Conservation (phyloP, 2,797 vertebrate genomes). For the Etheostoma perlongum region DNA sequence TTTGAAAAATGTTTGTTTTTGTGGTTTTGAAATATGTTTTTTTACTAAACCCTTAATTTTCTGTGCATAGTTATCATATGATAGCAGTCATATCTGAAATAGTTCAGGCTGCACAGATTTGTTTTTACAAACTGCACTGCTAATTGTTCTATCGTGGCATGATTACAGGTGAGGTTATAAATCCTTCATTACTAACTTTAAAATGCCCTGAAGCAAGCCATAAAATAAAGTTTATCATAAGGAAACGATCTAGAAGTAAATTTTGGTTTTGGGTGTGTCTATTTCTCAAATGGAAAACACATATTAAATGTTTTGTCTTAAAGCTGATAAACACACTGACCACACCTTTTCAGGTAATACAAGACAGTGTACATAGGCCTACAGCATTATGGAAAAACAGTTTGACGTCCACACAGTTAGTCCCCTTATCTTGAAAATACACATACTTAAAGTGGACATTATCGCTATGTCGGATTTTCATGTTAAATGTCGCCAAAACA, state of each 20-base stretch:
- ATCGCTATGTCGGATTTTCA: too few species aligned
- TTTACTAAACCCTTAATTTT: too few species aligned
- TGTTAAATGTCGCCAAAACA: too few species aligned
- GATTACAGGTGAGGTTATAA: too few species aligned
- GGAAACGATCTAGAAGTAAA: too few species aligned
- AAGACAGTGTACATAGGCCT: conserved; percentile 2
- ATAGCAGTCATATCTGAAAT: background rate
- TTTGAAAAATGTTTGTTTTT: background rate
- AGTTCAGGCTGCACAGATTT: background rate
- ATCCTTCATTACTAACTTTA: too few species aligned
- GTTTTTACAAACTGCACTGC: background rate
- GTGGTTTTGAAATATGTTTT: background rate
- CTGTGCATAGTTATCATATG: background rate
- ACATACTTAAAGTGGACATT: background rate
- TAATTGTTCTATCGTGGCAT: too few species aligned
- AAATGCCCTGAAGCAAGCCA: too few species aligned
- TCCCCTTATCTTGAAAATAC: background rate
- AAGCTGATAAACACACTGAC: background rate
- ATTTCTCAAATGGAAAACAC: too few species aligned
- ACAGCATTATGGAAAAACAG: conserved; percentile 17
- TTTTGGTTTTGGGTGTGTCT: too few species aligned
- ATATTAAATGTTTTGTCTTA: too few species aligned
- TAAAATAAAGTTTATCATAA: too few species aligned
- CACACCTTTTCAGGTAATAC: conserved; percentile 16
- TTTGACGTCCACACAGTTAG: background rate